phyloP scores from a whole-genome alignment of 2,888 invertebrate genomes.

The Mimumesa dahlbomi region DNA sequence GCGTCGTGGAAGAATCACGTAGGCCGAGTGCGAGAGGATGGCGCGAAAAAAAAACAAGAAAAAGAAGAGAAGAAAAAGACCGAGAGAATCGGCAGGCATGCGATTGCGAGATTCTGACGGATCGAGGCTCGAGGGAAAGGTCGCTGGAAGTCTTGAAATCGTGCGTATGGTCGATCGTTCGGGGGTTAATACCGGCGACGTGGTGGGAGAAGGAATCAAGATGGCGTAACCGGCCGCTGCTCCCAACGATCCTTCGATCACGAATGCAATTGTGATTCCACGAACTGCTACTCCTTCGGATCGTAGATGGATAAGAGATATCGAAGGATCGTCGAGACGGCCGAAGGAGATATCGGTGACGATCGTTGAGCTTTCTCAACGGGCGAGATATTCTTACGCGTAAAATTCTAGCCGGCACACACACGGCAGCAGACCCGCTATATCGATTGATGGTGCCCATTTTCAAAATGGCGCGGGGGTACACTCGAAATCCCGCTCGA shows the following conservation, averaged over 20 bases:
- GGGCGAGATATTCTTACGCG: too few relatives aligned
- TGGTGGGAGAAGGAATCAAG: slow-evolving; percentile 68
- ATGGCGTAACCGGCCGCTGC: slow-evolving; percentile 68
- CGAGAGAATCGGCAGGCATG: not conserved
- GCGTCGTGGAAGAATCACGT: too few relatives aligned
- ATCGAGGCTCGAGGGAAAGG: slow-evolving; percentile 51
- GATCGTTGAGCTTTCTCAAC: too few relatives aligned
- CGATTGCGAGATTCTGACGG: slow-evolving; percentile 37
- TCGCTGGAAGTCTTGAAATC: slow-evolving; percentile 52
- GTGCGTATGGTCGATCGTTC: slow-evolving; percentile 54
- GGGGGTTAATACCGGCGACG: slow-evolving; percentile 52
- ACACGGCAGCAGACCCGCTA: slow-evolving; percentile 70
- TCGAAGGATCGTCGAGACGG: not conserved
- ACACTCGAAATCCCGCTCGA: slow-evolving; percentile 53
- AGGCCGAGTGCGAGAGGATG: not conserved
- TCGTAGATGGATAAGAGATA: not conserved
- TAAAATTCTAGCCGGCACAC: slow-evolving; percentile 58
- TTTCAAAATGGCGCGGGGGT: slow-evolving; percentile 77
- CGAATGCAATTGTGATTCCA: not conserved
- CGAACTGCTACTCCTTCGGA: not conserved
- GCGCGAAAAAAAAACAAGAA: not conserved
- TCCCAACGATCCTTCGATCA: slow-evolving; percentile 49
- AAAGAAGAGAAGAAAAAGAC: not conserved
- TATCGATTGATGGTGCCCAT: slow-evolving; percentile 75
- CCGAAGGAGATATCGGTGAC: too few relatives aligned